These are phyloP conservation scores for Neoscelio sp. DNA, from an alignment of 2,888 invertebrate genomes.

Conservation along the genomic window DNA sequence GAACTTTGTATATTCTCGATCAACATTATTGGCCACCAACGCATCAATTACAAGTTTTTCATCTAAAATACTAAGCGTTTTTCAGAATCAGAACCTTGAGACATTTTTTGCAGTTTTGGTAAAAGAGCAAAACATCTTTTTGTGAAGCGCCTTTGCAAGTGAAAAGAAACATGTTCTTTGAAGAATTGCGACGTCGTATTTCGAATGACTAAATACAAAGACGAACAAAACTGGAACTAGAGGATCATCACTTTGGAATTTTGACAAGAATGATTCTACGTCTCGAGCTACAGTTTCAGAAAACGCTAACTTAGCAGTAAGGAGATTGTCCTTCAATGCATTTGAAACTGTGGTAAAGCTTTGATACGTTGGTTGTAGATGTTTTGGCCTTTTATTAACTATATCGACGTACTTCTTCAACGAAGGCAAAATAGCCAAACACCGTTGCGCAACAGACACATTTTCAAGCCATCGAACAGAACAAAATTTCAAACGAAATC, in stretches of 20 bases:
- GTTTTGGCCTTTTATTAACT: constrained; percentile 19
- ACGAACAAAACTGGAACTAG: too few species aligned
- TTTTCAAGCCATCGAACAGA: too few species aligned
- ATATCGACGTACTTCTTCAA: too few species aligned
- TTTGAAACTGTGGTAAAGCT: constrained; percentile 43
- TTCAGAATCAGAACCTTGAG: neutral
- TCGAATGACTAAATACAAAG: too few species aligned
- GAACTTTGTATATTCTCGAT: constrained; percentile 12
- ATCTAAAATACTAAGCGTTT: neutral
- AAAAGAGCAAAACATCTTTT: too few species aligned
- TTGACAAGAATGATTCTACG: constrained; percentile 50
- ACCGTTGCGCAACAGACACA: too few species aligned
- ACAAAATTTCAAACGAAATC: constrained; percentile 72
- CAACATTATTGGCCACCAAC: neutral
- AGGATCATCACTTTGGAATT: constrained; percentile 34
- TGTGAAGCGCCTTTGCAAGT: too few species aligned
- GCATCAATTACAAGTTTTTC: neutral
- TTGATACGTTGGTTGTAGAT: constrained; percentile 25
- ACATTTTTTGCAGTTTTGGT: neutral
- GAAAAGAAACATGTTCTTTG: too few species aligned
- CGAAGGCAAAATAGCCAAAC: too few species aligned
- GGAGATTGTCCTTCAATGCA: too few species aligned
- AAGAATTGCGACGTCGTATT: too few species aligned
- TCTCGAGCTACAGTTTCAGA: constrained; percentile 35
- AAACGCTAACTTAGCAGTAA: constrained; percentile 50